Conservation (phyloP, 2,113 vertebrate species). For the Coreoperca whiteheadi region DNA sequence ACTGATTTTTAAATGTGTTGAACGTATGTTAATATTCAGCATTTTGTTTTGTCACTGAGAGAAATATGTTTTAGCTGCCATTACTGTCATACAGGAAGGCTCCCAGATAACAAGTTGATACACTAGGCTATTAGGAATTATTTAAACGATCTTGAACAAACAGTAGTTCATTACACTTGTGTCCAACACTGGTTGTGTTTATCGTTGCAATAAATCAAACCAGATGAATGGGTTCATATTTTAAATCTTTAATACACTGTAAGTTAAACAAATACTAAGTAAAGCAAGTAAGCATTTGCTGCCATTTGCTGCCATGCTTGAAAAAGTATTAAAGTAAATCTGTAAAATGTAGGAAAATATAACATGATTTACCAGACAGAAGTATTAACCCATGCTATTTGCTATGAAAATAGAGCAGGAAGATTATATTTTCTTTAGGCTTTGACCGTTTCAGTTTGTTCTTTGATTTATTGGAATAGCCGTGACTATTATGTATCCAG, state of each 20-base stretch:
- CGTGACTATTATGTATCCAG: conserved; percentile 55
- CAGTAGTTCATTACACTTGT: conserved; percentile 57
- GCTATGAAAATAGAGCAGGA: conserved; percentile 53
- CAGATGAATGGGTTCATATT: conserved; percentile 60
- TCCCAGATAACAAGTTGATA: conserved; percentile 19
- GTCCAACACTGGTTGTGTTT: conserved; percentile 50
- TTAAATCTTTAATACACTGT: conserved; percentile 60
- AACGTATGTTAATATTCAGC: background rate
- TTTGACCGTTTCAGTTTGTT: conserved; percentile 44
- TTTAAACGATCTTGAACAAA: conserved; percentile 40
- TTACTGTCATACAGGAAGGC: conserved; percentile 19
- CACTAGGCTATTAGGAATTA: background rate
- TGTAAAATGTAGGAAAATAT: conserved; percentile 58
- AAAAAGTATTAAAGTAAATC: conserved; percentile 55
- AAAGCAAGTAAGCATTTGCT: conserved; percentile 28
- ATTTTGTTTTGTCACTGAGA: conserved; percentile 1
- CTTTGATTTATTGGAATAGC: conserved; percentile 63
- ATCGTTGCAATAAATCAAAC: conserved; percentile 60
- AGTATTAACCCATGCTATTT: conserved; percentile 56
- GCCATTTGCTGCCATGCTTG: conserved; percentile 29
- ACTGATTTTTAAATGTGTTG: background rate
- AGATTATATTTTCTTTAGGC: conserved; percentile 61
- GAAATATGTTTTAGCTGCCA: conserved; percentile 35
- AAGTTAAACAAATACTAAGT: conserved; percentile 54
- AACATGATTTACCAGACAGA: conserved; percentile 52